Evolutionary conservation across 2,113 vertebrate genomes (phyloP).

Genomic region (Notarius quadriscutis): DNA sequence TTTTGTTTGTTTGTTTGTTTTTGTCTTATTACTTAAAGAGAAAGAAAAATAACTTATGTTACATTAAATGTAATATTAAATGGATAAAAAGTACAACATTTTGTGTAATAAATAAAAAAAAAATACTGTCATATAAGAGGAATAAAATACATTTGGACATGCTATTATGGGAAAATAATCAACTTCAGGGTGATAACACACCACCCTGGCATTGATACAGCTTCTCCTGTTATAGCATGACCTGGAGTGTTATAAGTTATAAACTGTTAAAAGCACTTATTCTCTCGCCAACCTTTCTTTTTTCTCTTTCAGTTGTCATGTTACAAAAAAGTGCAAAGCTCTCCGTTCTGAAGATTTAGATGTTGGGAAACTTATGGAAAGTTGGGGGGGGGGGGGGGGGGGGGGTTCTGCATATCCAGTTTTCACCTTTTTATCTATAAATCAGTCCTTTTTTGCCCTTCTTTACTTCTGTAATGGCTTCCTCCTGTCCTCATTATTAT

Average conservation of each 20-base stretch:
- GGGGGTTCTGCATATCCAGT: background rate
- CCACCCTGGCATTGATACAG: background rate
- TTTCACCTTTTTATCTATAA: background rate
- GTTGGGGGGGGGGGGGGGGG: no score
- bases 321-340: background rate
- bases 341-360: background rate
- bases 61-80: background rate
- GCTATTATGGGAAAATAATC: no score
- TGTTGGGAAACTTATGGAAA: background rate
- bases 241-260: background rate
- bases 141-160: no score
- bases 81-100: background rate
- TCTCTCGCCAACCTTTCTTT: background rate
- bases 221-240: background rate
- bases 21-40: no score
- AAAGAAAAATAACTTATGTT: background rate
- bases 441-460: background rate
- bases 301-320: background rate
- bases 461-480: background rate
- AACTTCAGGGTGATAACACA: no score
- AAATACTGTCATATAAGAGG: no score
- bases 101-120: no score
- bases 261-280: background rate
- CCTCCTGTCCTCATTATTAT: slow-evolving; percentile 2
- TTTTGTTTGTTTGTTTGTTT: no score